phyloP scores from a whole-genome alignment of 2,888 invertebrate species.

The Drosophila heteroneura region DNA sequence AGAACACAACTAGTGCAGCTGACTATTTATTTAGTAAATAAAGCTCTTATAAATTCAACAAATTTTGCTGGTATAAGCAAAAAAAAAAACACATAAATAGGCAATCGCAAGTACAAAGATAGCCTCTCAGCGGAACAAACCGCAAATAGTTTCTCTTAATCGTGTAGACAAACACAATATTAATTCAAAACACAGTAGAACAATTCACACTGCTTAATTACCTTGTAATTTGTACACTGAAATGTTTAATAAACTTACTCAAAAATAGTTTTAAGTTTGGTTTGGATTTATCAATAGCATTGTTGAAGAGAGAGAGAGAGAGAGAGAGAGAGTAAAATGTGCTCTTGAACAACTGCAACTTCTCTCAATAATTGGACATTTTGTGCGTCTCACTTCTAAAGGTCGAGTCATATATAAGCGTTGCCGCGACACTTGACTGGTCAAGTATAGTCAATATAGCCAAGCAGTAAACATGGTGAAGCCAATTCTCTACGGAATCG shows the following conservation, averaged over 20 bases:
- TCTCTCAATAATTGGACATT: no score
- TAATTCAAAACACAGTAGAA: not conserved
- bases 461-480: constrained; percentile 55
- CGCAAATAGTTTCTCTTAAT: not conserved
- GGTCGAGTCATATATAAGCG: constrained; percentile 3
- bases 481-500: constrained; percentile 65
- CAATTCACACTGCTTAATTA: not conserved
- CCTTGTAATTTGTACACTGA: not conserved
- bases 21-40: not conserved
- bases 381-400: not conserved
- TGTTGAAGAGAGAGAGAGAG: not conserved
- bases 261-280: not conserved
- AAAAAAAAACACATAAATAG: not conserved
- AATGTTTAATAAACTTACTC: not conserved
- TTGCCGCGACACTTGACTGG: no score
- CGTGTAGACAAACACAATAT: not conserved
- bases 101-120: not conserved
- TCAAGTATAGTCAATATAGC: constrained; percentile 9
- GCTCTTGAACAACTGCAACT: not conserved
- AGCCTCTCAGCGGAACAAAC: not conserved
- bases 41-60: not conserved
- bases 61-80: not conserved
- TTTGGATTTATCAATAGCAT: not conserved
- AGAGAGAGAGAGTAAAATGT: not conserved
- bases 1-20: not conserved